Base-by-base conservation (phyloP, 2,888 invertebrate genomes). In the Meiosimyza decipiens region DNA sequence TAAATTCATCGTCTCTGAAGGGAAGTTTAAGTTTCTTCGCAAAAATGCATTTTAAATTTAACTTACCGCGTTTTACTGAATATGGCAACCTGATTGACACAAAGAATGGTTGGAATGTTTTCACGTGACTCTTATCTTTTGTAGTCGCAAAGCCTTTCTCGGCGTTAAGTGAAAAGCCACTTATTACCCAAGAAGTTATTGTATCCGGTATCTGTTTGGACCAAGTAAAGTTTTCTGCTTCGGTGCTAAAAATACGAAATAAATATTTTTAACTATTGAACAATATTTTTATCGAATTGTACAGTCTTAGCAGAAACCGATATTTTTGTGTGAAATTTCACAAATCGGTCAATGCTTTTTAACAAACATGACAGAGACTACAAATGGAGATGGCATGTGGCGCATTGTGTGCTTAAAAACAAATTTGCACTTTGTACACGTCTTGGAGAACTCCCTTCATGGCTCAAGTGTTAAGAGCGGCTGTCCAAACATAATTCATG, bases 41-140 rank as follows among this genome's bases (percentile, higher is more conserved):
- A 6, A 12, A 62, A 62, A 18, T 40, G 6, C 15, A 0, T 2
- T 55, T 57, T 13, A 22, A 33, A 52, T 18, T 0, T 12, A 15
- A 51, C 57, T 50, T 49, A 80, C 80, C 97, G 74, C 93, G 90
- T 79, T 96, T 94, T n/a, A 98, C 91, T 0, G 94, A 92, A 80
- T 94, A 93, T 0, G 98, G 99, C 71, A 98, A 88, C 82, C 96
- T 94, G 18, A 97, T 89, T 5, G 93, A 92, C 64, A 97, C 91
- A 78, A 95, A 94, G 86, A 99, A 95, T 4, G 93, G 92, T 79
- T 93, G 91, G 87, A 94, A 93, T 0, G 94, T 93, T 83, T 90
- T 91, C 59, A 91, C 88, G 91, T 91, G 91, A 75, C 90, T 89
- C 5, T 91, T 89, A 0, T 90, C 88, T 16, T 92, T 90, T 9